Evolutionary conservation across 2,797 vertebrate species (phyloP), one percentile per base, ranked within the genome.

Genomic region (Chrysocyon brachyurus): DNA sequence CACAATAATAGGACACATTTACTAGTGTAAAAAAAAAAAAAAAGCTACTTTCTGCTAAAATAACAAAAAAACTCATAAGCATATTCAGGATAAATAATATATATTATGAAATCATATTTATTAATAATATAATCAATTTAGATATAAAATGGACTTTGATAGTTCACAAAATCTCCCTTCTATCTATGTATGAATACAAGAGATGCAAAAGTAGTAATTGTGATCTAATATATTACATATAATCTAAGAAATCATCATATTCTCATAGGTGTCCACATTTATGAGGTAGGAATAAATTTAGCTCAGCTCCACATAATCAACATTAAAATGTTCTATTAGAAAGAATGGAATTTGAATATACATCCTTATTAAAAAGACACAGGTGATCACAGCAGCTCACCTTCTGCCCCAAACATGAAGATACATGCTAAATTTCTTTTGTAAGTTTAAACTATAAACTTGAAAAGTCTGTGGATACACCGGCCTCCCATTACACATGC

Each of bases 91-190:
- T 96, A 31, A 64, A 79, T 36, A 54, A 24, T 9, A 46, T 56
- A 70, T 63, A 83, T 78, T 77, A 54, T 77, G 26, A 10, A 94
- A 86, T 78, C 82, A 19, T 94, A 56, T 93, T 72, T 68, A 5
- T 70, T 95, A 59, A 82, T 64, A 75, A 68, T 84, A 33, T 73
- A 49, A 73, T 86, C 36, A 82, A 21, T 52, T 91, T 92, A 86
- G 1, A 68, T 61, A 31, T 49, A 63, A 88, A 78, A 12, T 56
- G 4, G 21, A 64, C n/a, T 64, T 28, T 14, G 19, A 49, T 66
- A 46, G 3, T 36, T 22, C 6, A 28, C 3, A 33, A 54, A 61
- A 14, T 24, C 14, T 52, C 28, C 28, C 7, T n/a, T 92, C 17
- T 73, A 6, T 73, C n/a, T 64, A 0, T 56, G 28, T 56, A 57